Evolutionary conservation across 2,888 invertebrate genomes (phyloP), one percentile per base, ranked within the genome.

Genomic region (Steinernema carpocapsae): DNA sequence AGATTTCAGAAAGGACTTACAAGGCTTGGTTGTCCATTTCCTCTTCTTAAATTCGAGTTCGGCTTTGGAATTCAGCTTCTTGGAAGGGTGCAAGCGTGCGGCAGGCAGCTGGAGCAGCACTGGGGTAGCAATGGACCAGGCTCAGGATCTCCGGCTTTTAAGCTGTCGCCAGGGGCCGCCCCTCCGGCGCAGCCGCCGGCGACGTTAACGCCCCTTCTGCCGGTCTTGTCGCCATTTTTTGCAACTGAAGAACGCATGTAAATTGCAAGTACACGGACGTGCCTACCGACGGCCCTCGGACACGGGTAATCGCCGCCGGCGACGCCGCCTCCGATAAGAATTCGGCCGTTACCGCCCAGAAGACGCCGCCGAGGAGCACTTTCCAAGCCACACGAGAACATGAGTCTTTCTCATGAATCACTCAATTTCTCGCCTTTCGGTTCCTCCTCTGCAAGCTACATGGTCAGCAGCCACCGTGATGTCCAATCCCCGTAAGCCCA

Each of bases 1-100:
- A 37, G 37, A 37, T 37, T 37, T 48, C 17, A 17, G 19, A 32
- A 64, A 17, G 22, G 17, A 64, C 64, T 64, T 64, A 64, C 64
- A 64, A 64, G 37, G 64, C 32, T 64, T 64, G 64, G 37, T 64
- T 64, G 26, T 64, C 64, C 64, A 64, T 64, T 17, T 48, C 48
- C 17, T 48, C 48, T 3, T 17, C 17, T 48, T 48, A 4, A 17
- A 48, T 14, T 48, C 14, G 19, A 48, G 19, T 19, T 48, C 48
- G 48, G 48, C 48, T 48, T 64, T 17, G 37, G 64, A 17, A 26
- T 64, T 64, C 32, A 17, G 29, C 32, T 64, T 64, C 32, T 48
- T 48, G 4, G 19, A 1, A 22, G 52, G 52, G 52, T 24, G 37
- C 37, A 37, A 37, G 37, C 37, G 37, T 37, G 37, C 48, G 17